A percentile compares a stretch with the other conserved stretches of the same genome.
These are phyloP conservation scores for Lasioglossum pauxillum DNA, from an alignment of 2,888 invertebrate species.

Conservation along the genomic window DNA sequence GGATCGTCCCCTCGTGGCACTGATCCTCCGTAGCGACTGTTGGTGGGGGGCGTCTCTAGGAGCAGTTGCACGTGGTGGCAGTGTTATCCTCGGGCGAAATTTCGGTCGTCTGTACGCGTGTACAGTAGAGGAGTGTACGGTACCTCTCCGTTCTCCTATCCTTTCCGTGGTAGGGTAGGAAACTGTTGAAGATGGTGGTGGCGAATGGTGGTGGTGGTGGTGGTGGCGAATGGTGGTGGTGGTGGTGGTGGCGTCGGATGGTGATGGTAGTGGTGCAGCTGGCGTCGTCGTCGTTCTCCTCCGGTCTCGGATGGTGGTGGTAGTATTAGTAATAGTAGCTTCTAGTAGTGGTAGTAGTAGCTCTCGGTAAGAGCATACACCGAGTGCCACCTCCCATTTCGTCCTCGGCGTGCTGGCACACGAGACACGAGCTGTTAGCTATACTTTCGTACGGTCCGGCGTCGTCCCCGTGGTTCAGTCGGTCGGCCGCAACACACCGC, in stretches of 20 bases:
- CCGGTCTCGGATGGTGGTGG: constrained; percentile 29
- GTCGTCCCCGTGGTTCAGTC: constrained; percentile 69
- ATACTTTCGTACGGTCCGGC: constrained; percentile 65
- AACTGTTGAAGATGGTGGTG: constrained; percentile 43
- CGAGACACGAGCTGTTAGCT: constrained; percentile 57
- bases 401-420: constrained; percentile 58
- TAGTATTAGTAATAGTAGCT: constrained; percentile 49
- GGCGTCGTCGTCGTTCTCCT: constrained; percentile 16
- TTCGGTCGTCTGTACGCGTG: constrained; percentile 68
- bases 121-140: constrained; percentile 47
- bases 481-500: constrained; percentile 67
- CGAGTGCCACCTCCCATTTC: constrained; percentile 75
- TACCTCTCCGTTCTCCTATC: constrained; percentile 54
- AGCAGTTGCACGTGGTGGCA: constrained; percentile 75
- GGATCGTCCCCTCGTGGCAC: constrained; percentile 67
- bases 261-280: constrained; percentile 40
- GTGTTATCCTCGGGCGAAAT: constrained; percentile 74
- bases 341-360: constrained; percentile 65
- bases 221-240: constrained; percentile 27
- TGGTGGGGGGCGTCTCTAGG: constrained; percentile 72
- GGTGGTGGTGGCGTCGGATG: constrained; percentile 40
- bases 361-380: constrained; percentile 70
- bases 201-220: constrained; percentile 40
- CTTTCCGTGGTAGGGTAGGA: constrained; percentile 62
- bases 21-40: constrained; percentile 50